Conservation (phyloP, 2,113 vertebrate species). For the Lagopus leucura region DNA sequence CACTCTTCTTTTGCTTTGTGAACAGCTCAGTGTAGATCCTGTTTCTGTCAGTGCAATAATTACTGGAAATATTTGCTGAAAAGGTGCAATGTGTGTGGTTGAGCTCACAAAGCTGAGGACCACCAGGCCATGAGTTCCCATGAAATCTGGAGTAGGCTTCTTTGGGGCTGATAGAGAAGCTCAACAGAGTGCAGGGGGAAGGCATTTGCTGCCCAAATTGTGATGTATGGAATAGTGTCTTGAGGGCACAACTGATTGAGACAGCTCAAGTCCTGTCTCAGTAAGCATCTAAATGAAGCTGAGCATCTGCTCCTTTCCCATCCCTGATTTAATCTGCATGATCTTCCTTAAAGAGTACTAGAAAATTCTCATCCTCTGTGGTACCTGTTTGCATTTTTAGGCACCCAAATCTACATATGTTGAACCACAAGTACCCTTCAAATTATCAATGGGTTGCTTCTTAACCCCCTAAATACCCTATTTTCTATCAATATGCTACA, state of each 20-base stretch:
- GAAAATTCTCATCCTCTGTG: background rate
- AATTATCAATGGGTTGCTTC: background rate
- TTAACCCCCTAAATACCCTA: background rate
- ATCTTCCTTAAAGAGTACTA: background rate
- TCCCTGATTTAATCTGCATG: background rate
- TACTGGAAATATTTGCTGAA: background rate
- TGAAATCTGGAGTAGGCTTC: background rate
- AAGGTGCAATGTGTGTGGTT: background rate
- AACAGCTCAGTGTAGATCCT: background rate
- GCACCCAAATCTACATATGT: background rate
- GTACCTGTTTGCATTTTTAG: background rate
- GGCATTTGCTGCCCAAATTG: background rate
- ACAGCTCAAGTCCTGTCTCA: background rate
- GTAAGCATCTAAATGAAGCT: background rate
- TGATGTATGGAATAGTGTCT: rapidly evolving
- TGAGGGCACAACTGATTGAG: background rate
- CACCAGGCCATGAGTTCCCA: background rate
- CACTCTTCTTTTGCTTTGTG: background rate
- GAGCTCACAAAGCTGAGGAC: background rate
- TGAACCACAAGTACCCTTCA: background rate
- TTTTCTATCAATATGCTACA: background rate
- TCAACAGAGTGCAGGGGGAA: rapidly evolving
- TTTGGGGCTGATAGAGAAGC: background rate
- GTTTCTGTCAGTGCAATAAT: background rate
- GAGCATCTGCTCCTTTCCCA: background rate